These are phyloP conservation scores for Magallana angulata DNA, from an alignment of 1,140 invertebrate species.

Conservation along the genomic window DNA sequence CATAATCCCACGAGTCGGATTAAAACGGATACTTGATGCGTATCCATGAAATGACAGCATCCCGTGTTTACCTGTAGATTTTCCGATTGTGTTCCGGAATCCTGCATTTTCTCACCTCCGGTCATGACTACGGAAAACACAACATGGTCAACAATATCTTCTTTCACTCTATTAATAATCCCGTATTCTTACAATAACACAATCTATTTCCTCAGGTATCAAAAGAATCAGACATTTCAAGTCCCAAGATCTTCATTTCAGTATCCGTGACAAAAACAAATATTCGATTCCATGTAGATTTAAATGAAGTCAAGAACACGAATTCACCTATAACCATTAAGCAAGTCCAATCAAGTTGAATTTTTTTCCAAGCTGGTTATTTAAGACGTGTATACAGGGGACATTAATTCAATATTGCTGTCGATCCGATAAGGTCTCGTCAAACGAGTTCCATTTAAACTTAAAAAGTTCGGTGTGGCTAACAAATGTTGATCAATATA, in stretches of 20 bases:
- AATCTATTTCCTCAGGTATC: background rate
- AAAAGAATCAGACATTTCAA: constrained; percentile 2
- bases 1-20: background rate
- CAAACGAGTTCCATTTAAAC: constrained; percentile 31
- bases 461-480: background rate
- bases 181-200: background rate
- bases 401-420: constrained; percentile 29
- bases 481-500: background rate
- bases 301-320: constrained; percentile 30
- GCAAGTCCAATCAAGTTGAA: constrained; percentile 29
- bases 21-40: constrained; percentile 9
- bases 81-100: constrained; percentile 26
- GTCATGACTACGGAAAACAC: constrained; percentile 16
- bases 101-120: constrained; percentile 25
- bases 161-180: background rate
- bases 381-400: constrained; percentile 17
- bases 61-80: constrained; percentile 19
- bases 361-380: constrained; percentile 27
- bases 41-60: constrained; percentile 10
- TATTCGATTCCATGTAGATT: constrained; percentile 31
- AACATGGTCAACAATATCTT: constrained; percentile 9
- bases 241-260: constrained; percentile 10
- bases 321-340: background rate
- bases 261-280: constrained; percentile 9
- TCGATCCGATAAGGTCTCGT: constrained; percentile 32